Evolutionary conservation across 2,888 invertebrate species (phyloP), one percentile per base, ranked within the genome.

Genomic region (Himalopsyche tibetana): DNA sequence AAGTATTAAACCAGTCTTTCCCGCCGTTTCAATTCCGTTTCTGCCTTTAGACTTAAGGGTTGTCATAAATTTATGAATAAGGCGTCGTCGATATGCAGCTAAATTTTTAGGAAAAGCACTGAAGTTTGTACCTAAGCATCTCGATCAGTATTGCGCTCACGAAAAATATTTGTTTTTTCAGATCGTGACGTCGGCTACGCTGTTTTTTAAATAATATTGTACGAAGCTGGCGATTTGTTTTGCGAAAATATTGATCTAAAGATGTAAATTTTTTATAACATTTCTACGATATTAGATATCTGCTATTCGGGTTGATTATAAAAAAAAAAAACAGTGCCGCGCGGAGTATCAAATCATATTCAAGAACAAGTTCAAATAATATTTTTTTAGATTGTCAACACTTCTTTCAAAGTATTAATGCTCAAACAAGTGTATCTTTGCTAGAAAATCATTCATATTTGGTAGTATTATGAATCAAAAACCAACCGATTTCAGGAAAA

Each of bases 101-200:
- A 63, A 63, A 19, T 19, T 56, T 56, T 56, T 63, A 63, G 63
- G 63, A 63, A 63, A 63, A n/a, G 63, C 63, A 63, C 63, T 63
- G 63, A 63, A 63, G 63, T 63, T 63, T 63, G 63, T 63, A 63
- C 63, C 63, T 63, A 63, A 15, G 63, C 63, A 63, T 63, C 63
- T 63, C 8, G 63, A 63, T 63, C 63, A 63, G 63, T 63, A 63
- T 63, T 63, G 8, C 63, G 63, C 0, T 19, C 63, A 9, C 63
- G 28, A 63, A 63, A 63, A 28, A n/a, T 19, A 19, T 63, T n/a
- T 63, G 8, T 63, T 63, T 63, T 28, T 63, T n/a, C 63, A 63
- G 11, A 28, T 19, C 8, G 28, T 3, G 63, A 19, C 11, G 9
- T 63, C 19, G 63, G 63, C 63, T 4, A 11, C 19, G 4, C 63